Evolutionary conservation across 2,113 vertebrate species (phyloP).

Genomic region (Ophthalmolycus amberensis): DNA sequence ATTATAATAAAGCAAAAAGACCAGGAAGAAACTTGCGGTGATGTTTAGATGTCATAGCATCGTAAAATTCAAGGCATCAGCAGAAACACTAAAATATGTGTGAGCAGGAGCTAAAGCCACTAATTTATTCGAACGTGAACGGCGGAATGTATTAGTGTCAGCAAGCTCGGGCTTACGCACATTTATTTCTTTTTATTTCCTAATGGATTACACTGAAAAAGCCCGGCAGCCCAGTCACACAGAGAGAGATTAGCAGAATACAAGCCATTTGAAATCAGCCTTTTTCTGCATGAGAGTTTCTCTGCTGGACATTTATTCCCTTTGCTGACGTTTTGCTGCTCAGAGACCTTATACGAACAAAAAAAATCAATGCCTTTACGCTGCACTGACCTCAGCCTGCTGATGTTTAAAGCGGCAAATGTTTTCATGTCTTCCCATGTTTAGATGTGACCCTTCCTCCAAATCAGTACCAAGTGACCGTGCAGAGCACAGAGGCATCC

Average conservation of each 20-base stretch:
- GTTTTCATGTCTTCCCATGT: conserved; percentile 2
- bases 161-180: conserved; percentile 54
- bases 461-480: conserved; percentile 83
- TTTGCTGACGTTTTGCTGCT: conserved; percentile 4
- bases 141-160: conserved; percentile 54
- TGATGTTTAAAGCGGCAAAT: conserved; percentile 1
- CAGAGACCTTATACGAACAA: not conserved
- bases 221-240: conserved; percentile 20
- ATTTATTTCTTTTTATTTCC: conserved; percentile 62
- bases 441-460: conserved; percentile 53
- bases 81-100: conserved; percentile 35
- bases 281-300: conserved; percentile 11
- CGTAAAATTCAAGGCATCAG: conserved; percentile 46
- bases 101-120: conserved; percentile 14
- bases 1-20: not conserved
- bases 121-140: conserved; percentile 60
- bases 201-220: conserved; percentile 57
- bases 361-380: not conserved
- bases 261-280: conserved; percentile 33
- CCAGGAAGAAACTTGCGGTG: not conserved
- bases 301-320: conserved; percentile 5
- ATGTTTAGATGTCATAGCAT: conserved; percentile 9
- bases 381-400: not conserved
- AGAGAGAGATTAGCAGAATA: conserved; percentile 45
- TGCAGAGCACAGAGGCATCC: conserved; percentile 84